Evolutionary conservation across 1,140 invertebrate species (phyloP), one percentile per base, ranked within the genome.

Genomic region (Orchestia grillus): DNA sequence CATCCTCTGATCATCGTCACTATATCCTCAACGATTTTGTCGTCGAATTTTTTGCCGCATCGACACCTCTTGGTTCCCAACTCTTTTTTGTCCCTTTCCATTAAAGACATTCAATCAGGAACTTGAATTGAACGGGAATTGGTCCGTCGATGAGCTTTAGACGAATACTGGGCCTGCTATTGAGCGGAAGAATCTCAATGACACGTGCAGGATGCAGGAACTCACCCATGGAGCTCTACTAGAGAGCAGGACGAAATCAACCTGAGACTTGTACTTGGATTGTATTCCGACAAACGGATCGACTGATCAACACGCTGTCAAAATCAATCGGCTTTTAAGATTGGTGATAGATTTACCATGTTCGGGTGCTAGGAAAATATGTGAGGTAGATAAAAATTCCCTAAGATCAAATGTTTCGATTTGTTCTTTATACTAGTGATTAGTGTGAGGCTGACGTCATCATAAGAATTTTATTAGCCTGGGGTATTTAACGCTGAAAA

Each of bases 21-120:
- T 44, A 44, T 43, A 8, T 91, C 41, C 11, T 91, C 44, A 0
- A 3, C 42, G 41, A 91, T 42, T 42, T 42, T 91, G 88, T 91
- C 28, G 28, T 42, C 41, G 88, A 44, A 23, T 43, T 44, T 91
- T 42, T 91, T 91, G 15, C 44, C 42, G 41, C 19, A 91, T 41
- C 41, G 6, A 4, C 44, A 91, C 44, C 41, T 23, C 88, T 91
- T 23, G 44, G 41, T 28, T 42, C 41, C 15, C 23, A 91, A 44
- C 88, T 44, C 44, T 91, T 91, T 91, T 91, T 91, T 19, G 88
- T 15, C 19, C 3, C 88, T 8, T 91, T 91, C 88, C 88, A 91
- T 91, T 91, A 91, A 91, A 91, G 88, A 91, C 88, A 91, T 91
- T 91, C 88, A 91, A 91, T 91, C 88, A 44, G 88, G 44, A 44